Evolutionary conservation across 2,113 vertebrate species (phyloP).

Genomic region (Shinisaurus crocodilurus): DNA sequence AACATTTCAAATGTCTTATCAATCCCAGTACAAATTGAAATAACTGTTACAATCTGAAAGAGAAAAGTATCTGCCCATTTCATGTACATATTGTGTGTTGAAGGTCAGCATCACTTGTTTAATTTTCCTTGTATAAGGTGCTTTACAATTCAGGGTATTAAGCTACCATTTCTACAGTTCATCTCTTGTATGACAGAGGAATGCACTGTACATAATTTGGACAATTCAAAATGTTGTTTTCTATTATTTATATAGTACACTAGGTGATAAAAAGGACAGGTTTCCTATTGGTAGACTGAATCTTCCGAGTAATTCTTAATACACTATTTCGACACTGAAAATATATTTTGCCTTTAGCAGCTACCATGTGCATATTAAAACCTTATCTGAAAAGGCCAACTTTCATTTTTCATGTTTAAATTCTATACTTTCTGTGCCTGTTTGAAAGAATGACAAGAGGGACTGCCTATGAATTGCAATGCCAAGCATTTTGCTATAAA

Average conservation of each 20-base stretch:
- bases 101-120: not conserved
- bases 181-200: not conserved
- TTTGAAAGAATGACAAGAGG: not conserved
- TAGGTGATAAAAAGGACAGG: not conserved
- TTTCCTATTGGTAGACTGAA: not conserved
- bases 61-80: not conserved
- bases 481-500: not conserved
- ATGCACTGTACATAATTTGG: not conserved
- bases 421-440: not conserved
- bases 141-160: not conserved
- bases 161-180: not conserved
- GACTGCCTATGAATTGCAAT: not conserved
- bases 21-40: not conserved
- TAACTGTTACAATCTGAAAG: not conserved
- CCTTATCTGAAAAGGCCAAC: not conserved
- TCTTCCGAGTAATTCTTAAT: not conserved
- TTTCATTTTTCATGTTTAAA: not conserved
- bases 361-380: not conserved
- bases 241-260: not conserved
- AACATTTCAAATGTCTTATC: not conserved
- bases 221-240: not conserved
- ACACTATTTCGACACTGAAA: not conserved
- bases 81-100: too few species aligned
- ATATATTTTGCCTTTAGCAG: not conserved
- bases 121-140: too few species aligned